Evolutionary conservation across 2,113 vertebrate species (phyloP), one percentile per base, ranked within the genome.

Genomic region (Chionomys nivalis): DNA sequence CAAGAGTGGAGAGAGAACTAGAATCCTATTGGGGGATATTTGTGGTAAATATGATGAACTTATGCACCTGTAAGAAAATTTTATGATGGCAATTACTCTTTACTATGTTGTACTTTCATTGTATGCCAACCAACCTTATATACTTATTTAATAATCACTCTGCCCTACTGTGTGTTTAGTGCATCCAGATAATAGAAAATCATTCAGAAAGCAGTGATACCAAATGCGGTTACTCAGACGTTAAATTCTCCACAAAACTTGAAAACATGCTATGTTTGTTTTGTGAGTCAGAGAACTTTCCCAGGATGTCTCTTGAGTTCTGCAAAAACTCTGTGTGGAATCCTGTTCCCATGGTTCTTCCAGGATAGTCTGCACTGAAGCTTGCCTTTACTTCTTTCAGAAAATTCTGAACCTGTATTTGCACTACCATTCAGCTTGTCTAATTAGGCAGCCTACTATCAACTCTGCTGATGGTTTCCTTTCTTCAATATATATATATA

Each of bases 361-460:
- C 36, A 78, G 78, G 19, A 58, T 63, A 73, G 78, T 81, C 31
- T 26, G 2, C 26, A 77, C 19, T 19, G 39, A 86, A 23, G 12
- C 1, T 44, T 28, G 36, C 5, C 52, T 68, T 55, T 63, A 47
- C 73, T 75, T 63, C 31, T 87, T 89, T 17, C 52, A 91, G 47
- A 91, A 94, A 96, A 79, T 72, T 44, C 14, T 77, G 44, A 75
- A 13, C 33, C 44, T 72, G 5, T 85, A 44, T 76, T 89, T 92
- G 44, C 13, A n/a, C 5, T 49, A 49, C 55, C 93, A 39, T 42
- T 89, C 39, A 63, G 24, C 21, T 12, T 72, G 73, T 24, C 75
- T 85, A n/a, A 65, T 63, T n/a, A 90, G 47, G 52, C 70, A 65
- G 14, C n/a, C 13, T 72, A n/a, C 68, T 55, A 72, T 73, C 82